Evolutionary conservation across 2,797 vertebrate genomes (phyloP).

Genomic region (Bryconaethiops microstoma): DNA sequence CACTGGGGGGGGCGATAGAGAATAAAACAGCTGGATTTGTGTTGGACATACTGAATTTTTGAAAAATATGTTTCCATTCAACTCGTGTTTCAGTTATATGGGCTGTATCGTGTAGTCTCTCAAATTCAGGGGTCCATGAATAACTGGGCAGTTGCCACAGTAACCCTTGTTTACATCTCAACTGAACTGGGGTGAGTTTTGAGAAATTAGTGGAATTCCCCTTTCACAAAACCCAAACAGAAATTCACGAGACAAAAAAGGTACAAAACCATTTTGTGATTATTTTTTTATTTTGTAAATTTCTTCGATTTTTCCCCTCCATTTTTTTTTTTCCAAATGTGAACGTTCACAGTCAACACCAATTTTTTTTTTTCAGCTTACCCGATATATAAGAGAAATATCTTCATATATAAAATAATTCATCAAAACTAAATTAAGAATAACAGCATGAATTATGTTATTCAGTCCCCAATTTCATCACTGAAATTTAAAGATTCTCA

Average conservation of each 20-base stretch:
- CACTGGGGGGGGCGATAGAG: no score
- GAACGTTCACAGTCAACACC: conserved; percentile 84
- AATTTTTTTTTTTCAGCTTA: conserved; percentile 78
- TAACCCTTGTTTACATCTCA: no score
- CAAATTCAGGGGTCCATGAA: no score
- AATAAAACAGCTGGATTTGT: no score
- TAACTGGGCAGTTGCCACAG: no score
- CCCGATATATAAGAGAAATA: conserved; percentile 77
- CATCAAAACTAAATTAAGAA: conserved; percentile 81
- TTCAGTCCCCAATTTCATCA: conserved; percentile 66
- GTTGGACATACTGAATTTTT: no score
- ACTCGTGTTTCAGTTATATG: no score
- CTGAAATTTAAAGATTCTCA: conserved; percentile 63
- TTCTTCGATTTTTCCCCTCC: conserved; percentile 68
- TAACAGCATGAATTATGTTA: conserved; percentile 77
- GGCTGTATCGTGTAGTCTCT: no score
- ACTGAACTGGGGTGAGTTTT: no score
- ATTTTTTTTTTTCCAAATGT: conserved; percentile 81
- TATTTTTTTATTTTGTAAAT: conserved; percentile 80
- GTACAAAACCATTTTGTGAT: conserved; percentile 65
- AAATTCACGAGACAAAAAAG: conserved; percentile 34
- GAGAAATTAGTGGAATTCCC: no score
- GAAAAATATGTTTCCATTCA: no score
- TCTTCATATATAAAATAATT: conserved; percentile 77
- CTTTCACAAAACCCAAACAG: not conserved